Conservation (phyloP, 1,140 invertebrate genomes). For the Nomia melanderi region DNA sequence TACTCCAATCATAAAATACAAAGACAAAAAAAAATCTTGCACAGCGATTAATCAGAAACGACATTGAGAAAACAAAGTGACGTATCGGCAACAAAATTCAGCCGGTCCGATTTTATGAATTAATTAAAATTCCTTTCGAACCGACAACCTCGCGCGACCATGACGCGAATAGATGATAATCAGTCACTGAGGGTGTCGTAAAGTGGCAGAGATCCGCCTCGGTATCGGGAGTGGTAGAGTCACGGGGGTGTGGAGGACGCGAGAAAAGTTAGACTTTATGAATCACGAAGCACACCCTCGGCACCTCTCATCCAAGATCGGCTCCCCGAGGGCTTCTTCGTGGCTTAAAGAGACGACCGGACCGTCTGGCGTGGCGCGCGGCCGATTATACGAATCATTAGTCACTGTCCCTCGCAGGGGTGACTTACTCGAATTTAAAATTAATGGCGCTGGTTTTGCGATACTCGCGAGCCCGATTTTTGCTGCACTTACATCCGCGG, state of each 20-base stretch:
- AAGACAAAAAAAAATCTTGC: neutral
- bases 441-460: constrained; percentile 67
- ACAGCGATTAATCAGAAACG: neutral
- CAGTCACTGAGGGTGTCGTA: constrained; percentile 41
- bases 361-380: constrained; percentile 51
- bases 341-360: constrained; percentile 58
- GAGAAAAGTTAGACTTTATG: constrained; percentile 65
- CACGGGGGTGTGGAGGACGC: neutral
- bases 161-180: constrained; percentile 48
- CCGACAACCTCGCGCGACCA: neutral
- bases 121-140: constrained; percentile 22
- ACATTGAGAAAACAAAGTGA: neutral
- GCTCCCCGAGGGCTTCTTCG: constrained; percentile 56
- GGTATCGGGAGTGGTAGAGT: neutral
- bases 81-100: neutral
- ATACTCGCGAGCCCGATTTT: constrained; percentile 64
- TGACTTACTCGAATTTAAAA: constrained; percentile 70
- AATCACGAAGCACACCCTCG: constrained; percentile 63
- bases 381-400: constrained; percentile 67
- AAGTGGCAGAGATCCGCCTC: constrained; percentile 35
- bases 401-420: constrained; percentile 66
- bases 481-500: constrained; percentile 62
- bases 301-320: constrained; percentile 41
- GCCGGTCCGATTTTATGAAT: neutral
- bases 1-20: neutral